phyloP scores from a whole-genome alignment of 2,797 vertebrate genomes.

The Tragelaphus eurycerus region DNA sequence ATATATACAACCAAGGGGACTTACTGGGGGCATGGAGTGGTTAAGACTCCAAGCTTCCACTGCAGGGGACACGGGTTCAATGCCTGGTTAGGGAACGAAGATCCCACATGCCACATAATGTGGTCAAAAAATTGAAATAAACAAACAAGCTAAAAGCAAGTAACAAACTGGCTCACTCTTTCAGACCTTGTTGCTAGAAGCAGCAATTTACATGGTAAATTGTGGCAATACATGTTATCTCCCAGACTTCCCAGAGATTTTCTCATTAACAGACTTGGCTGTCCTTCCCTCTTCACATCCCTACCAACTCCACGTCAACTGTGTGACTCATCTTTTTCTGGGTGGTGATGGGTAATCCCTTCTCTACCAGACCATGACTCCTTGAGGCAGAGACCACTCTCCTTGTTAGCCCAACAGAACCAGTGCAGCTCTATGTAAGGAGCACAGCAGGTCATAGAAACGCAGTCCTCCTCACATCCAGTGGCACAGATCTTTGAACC shows the following conservation, averaged over 20 bases:
- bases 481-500: background rate
- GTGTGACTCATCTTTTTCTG: background rate
- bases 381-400: background rate
- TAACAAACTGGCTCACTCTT: background rate
- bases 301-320: background rate
- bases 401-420: background rate
- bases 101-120: background rate
- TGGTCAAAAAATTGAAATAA: background rate
- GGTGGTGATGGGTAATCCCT: background rate
- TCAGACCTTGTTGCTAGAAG: background rate
- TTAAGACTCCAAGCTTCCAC: background rate
- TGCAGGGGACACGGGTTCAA: background rate
- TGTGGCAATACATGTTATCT: rapidly evolving
- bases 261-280: background rate
- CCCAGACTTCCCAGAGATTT: background rate
- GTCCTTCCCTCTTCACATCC: background rate
- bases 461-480: background rate
- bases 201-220: background rate
- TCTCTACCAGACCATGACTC: background rate
- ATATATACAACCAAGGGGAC: background rate
- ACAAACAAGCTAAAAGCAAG: background rate
- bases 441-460: background rate
- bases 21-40: background rate
- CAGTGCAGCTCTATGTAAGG: background rate
- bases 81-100: background rate